Percentiles rank a stretch among this genome's conserved stretches.
Evolutionary conservation across 2,797 vertebrate genomes (phyloP).

Genomic region (Xenopus petersii): DNA sequence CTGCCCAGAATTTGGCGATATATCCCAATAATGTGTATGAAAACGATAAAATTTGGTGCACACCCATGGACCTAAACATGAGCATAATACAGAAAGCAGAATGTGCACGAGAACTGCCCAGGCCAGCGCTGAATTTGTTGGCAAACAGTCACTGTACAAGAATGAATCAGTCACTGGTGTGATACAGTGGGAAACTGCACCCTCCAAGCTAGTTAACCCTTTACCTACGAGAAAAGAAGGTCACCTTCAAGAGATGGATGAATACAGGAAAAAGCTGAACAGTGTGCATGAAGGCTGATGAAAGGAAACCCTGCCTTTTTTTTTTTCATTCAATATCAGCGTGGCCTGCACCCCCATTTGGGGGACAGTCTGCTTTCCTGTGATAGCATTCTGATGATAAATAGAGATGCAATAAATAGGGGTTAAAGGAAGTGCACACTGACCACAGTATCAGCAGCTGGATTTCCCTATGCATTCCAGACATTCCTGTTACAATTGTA

Average conservation of each 20-base stretch:
- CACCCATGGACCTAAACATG: too few relatives aligned
- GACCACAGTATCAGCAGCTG: slow-evolving; percentile 51
- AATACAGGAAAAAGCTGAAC: not conserved
- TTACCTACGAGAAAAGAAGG: slow-evolving; percentile 3
- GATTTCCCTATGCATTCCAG: slow-evolving; percentile 73
- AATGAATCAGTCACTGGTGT: slow-evolving; percentile 12
- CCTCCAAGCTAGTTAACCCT: slow-evolving; percentile 16
- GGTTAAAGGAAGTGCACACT: not conserved
- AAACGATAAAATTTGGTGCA: too few relatives aligned
- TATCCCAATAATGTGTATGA: too few relatives aligned
- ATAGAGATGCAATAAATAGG: not conserved
- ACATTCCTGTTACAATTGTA: slow-evolving; percentile 68
- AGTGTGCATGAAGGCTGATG: not conserved
- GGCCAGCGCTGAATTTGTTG: too few relatives aligned
- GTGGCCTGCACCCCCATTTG: not conserved
- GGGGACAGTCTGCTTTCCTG: not conserved
- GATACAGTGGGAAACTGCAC: too few relatives aligned
- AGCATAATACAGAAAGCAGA: too few relatives aligned
- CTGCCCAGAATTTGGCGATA: too few relatives aligned
- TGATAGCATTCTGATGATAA: too few relatives aligned
- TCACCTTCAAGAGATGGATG: slow-evolving; percentile 31
- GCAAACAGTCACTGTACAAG: slow-evolving; percentile 2
- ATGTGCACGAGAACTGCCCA: too few relatives aligned
- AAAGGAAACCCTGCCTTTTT: not conserved
- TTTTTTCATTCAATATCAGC: not conserved